Conservation (phyloP, 2,797 vertebrate genomes). For the Enteromius radiatus region DNA sequence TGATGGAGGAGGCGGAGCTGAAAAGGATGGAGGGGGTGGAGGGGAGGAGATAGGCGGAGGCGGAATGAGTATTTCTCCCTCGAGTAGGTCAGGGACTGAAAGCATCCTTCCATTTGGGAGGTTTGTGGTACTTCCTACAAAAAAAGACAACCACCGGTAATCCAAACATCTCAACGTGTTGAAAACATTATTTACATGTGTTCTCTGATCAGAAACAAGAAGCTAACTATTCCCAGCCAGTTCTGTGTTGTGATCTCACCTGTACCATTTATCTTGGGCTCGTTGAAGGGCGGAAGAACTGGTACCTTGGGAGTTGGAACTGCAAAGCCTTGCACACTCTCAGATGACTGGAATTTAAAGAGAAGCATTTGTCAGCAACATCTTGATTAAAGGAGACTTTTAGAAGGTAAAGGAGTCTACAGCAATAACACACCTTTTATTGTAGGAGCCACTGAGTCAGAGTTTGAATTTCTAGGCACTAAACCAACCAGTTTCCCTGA, state of each 20-base stretch:
- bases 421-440: conserved; percentile 28
- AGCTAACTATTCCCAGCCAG: neutral
- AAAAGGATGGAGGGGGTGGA: conserved; percentile 75
- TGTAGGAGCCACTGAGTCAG: conserved; percentile 32
- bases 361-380: conserved; percentile 20
- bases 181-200: neutral
- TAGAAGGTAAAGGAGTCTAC: neutral
- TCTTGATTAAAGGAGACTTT: conserved; percentile 28
- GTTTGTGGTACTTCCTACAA: conserved; percentile 62
- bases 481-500: conserved; percentile 37
- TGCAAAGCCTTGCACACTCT: conserved; percentile 73
- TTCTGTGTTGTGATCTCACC: conserved; percentile 64
- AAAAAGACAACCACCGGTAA: conserved; percentile 29
- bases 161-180: neutral
- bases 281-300: conserved; percentile 64
- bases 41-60: conserved; percentile 76
- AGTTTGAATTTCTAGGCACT: conserved; percentile 25
- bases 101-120: conserved; percentile 66
- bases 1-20: conserved; percentile 76
- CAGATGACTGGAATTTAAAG: conserved; percentile 65
- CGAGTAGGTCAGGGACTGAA: conserved; percentile 61
- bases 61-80: conserved; percentile 74
- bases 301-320: conserved; percentile 82
- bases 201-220: neutral
- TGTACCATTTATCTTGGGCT: conserved; percentile 69